These are phyloP conservation scores for Vanessa cardui DNA, from an alignment of 2,888 invertebrate species.

Conservation along the genomic window DNA sequence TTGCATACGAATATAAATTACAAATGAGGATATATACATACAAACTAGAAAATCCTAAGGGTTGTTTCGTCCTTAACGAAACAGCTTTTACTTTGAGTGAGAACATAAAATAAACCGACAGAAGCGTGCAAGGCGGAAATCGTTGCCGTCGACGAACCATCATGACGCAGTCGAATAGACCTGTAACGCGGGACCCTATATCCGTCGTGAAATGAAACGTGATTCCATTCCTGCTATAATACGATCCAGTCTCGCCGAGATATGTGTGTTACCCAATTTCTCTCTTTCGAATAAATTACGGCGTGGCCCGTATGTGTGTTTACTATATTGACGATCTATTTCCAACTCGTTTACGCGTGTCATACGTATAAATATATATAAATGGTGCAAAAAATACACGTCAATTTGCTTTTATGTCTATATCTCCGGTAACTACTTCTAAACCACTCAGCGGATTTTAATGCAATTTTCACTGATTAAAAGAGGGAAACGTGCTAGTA, in stretches of 20 bases:
- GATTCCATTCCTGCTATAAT: constrained; percentile 41
- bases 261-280: constrained; percentile 39
- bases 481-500: no score
- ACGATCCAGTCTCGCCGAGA: constrained; percentile 35
- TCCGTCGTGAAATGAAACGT: constrained; percentile 50
- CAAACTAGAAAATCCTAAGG: constrained; percentile 9
- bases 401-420: no score
- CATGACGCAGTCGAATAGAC: constrained; percentile 52
- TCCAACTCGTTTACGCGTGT: constrained; percentile 4
- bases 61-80: constrained; percentile 33
- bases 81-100: constrained; percentile 47
- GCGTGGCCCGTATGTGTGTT: constrained; percentile 15
- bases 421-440: no score
- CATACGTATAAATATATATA: neutral
- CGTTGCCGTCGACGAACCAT: constrained; percentile 71
- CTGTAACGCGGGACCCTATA: constrained; percentile 50
- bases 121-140: constrained; percentile 66
- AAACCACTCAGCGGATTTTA: no score
- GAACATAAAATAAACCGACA: constrained; percentile 61
- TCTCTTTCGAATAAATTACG: constrained; percentile 31
- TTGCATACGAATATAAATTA: neutral
- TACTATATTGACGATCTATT: constrained; percentile 26
- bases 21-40: constrained; percentile 3
- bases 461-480: no score
- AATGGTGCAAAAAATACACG: no score